Conservation (phyloP, 2,888 invertebrate species). For the Liopterus haemorrhoidalis region DNA sequence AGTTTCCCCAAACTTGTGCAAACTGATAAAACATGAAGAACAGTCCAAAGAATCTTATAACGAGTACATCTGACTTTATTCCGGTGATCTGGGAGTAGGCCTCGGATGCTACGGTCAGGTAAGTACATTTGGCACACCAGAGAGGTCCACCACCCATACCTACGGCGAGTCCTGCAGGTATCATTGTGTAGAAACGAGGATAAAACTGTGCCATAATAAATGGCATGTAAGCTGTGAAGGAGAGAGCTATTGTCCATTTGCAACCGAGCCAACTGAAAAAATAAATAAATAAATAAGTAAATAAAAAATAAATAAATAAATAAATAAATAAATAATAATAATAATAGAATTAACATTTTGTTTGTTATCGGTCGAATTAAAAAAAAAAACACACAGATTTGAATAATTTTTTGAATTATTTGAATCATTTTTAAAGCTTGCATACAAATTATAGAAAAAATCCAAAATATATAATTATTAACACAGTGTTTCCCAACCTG, state of each 20-base stretch:
- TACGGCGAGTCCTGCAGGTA: constrained; percentile 76
- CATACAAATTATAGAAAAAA: no score
- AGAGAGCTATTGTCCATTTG: constrained; percentile 81
- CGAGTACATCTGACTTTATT: constrained; percentile 65
- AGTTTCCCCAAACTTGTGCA: constrained; percentile 93
- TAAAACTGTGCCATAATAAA: constrained; percentile 89
- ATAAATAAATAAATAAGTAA: constrained; percentile 15
- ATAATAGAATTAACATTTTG: no score
- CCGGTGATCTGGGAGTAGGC: constrained; percentile 70
- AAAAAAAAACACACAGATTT: no score
- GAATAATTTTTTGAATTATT: no score
- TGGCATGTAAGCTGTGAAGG: constrained; percentile 84
- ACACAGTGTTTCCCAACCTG: no score
- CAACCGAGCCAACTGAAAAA: constrained; percentile 74
- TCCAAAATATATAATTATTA: no score
- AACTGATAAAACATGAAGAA: constrained; percentile 96
- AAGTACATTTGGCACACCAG: constrained; percentile 95
- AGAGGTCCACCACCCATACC: constrained; percentile 88
- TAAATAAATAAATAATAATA: background rate
- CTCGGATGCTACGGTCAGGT: constrained; percentile 76
- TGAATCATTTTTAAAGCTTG: no score
- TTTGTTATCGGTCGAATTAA: no score
- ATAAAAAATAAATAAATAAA: background rate
- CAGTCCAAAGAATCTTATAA: constrained; percentile 87
- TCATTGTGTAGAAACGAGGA: constrained; percentile 75